Evolutionary conservation across 2,797 vertebrate species (phyloP).

Genomic region (Jordanella pulchra): DNA sequence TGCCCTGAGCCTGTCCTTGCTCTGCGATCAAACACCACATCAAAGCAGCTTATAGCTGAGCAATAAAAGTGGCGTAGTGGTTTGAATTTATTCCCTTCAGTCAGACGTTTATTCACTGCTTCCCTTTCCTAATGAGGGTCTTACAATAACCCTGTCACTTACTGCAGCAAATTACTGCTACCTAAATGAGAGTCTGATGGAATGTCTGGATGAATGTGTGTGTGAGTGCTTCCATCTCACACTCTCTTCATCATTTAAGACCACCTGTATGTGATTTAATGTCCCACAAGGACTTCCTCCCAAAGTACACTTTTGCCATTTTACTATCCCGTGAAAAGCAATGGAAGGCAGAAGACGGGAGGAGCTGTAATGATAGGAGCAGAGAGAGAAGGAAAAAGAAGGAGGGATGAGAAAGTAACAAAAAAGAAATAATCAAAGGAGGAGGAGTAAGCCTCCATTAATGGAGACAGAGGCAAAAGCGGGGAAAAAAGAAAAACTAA

Average conservation of each 20-base stretch:
- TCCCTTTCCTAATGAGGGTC: constrained; percentile 74
- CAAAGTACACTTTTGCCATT: constrained; percentile 67
- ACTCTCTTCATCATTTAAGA: constrained; percentile 53
- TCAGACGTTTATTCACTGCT: constrained; percentile 69
- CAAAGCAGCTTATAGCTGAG: constrained; percentile 67
- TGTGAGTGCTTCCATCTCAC: constrained; percentile 42
- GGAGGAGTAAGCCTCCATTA: neutral
- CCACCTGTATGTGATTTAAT: constrained; percentile 74
- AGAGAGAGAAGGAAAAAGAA: constrained; percentile 39
- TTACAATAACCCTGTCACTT: constrained; percentile 78
- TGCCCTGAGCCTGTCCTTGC: constrained; percentile 39
- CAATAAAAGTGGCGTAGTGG: constrained; percentile 73
- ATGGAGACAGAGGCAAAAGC: constrained; percentile 20
- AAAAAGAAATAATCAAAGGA: constrained; percentile 51
- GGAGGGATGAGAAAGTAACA: constrained; percentile 56
- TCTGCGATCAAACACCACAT: constrained; percentile 65
- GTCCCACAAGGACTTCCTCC: constrained; percentile 63
- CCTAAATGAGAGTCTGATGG: constrained; percentile 61
- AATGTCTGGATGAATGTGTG: constrained; percentile 12
- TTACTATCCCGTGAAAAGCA: constrained; percentile 57
- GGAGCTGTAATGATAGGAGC: constrained; percentile 54
- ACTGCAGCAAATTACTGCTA: constrained; percentile 67
- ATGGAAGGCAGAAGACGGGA: constrained; percentile 7
- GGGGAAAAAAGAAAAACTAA: constrained; percentile 28
- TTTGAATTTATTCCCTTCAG: constrained; percentile 78